Evolutionary conservation across 2,797 vertebrate species (phyloP).

Genomic region (Eulemur coronatus): DNA sequence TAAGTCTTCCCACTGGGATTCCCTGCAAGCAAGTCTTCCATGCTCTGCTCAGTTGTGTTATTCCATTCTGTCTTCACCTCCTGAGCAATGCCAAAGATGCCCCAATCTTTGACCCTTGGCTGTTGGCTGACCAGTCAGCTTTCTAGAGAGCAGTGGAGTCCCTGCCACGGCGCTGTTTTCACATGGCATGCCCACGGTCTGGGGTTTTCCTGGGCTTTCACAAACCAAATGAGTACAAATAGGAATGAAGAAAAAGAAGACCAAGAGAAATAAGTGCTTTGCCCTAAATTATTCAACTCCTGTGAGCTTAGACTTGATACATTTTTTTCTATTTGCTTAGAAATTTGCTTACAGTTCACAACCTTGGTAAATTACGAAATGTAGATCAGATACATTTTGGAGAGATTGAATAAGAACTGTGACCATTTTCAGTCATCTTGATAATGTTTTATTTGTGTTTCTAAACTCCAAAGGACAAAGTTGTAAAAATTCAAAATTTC

Average conservation of each 20-base stretch:
- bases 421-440: background rate
- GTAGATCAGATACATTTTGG: background rate
- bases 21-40: background rate
- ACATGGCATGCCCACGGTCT: background rate
- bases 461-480: slow-evolving; percentile 25
- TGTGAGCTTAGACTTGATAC: background rate
- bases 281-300: background rate
- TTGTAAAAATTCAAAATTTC: background rate
- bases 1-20: background rate
- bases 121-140: background rate
- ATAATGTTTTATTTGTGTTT: background rate
- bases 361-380: slow-evolving; percentile 16
- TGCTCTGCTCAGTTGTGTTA: background rate
- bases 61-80: background rate
- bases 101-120: background rate
- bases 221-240: background rate
- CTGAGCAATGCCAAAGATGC: background rate
- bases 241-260: background rate
- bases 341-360: background rate
- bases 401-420: background rate
- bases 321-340: background rate
- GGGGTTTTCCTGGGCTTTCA: background rate
- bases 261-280: background rate
- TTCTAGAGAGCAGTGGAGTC: background rate
- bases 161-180: background rate